phyloP scores from a whole-genome alignment of 1,140 invertebrate genomes.

The Zaprionus nigranus region DNA sequence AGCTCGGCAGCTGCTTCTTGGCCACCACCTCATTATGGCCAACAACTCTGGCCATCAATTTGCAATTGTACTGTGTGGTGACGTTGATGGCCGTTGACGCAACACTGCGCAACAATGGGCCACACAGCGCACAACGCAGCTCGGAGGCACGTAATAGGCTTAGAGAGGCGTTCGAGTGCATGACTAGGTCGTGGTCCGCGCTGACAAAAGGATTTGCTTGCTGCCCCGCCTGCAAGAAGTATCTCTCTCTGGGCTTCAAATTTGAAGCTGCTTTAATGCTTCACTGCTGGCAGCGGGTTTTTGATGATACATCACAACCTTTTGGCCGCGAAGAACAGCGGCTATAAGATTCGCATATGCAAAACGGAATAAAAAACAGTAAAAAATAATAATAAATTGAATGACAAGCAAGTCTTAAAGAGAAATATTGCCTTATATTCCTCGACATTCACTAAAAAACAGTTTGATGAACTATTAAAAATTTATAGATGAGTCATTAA shows the following conservation, averaged over 20 bases:
- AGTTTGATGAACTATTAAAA: neutral
- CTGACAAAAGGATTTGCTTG: neutral
- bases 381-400: neutral
- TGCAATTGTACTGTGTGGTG: conserved; percentile 59
- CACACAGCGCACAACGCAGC: neutral
- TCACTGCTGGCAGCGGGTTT: neutral
- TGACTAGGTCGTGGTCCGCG: conserved; percentile 42
- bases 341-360: neutral
- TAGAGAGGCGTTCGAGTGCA: conserved; percentile 41
- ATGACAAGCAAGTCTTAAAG: neutral
- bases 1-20: conserved; percentile 13
- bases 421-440: neutral
- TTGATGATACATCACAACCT: neutral
- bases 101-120: neutral
- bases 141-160: conserved; percentile 61
- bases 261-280: neutral
- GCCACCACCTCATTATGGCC: conserved; percentile 37
- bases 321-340: neutral
- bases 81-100: conserved; percentile 30
- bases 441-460: neutral
- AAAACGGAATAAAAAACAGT: neutral
- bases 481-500: neutral
- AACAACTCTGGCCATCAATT: conserved; percentile 50
- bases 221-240: neutral
- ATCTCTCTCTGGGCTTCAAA: neutral